Evolutionary conservation across 2,888 invertebrate genomes (phyloP).

Genomic region (Metopia argyrocephala): DNA sequence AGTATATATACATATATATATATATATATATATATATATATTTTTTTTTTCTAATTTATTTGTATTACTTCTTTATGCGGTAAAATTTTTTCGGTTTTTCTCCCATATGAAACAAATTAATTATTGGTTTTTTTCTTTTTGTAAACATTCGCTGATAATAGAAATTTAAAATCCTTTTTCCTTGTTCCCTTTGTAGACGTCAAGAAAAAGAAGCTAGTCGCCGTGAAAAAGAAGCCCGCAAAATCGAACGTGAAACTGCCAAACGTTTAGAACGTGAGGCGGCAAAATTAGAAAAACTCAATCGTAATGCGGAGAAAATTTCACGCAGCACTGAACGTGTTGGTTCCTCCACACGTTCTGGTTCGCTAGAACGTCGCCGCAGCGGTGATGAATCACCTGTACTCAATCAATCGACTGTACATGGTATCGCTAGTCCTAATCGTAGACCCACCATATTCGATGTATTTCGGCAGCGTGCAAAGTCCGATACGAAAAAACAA

Average conservation of each 20-base stretch:
- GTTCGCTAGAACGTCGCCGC: constrained; percentile 77
- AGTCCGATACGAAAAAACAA: constrained; percentile 83
- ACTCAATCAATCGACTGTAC: constrained; percentile 78
- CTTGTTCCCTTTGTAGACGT: constrained; percentile 68
- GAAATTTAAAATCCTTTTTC: no score
- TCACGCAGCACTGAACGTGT: constrained; percentile 78
- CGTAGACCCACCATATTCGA: constrained; percentile 88
- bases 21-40: no score
- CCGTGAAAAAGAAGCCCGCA: constrained; percentile 77
- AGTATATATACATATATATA: no score
- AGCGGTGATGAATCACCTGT: constrained; percentile 79
- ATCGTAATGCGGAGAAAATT: constrained; percentile 77
- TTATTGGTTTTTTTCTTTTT: no score
- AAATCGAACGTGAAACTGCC: constrained; percentile 77
- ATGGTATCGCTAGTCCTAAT: constrained; percentile 83
- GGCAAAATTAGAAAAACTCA: constrained; percentile 78
- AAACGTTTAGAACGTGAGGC: constrained; percentile 77
- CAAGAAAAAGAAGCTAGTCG: constrained; percentile 77
- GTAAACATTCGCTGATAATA: no score
- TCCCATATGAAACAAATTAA: no score
- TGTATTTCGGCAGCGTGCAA: constrained; percentile 87
- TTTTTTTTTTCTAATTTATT: no score
- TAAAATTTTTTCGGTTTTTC: no score
- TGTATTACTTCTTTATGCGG: no score
- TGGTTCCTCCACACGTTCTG: constrained; percentile 74